Evolutionary conservation across 2,797 vertebrate genomes (phyloP).

Genomic region (Enteromius paludinosus): DNA sequence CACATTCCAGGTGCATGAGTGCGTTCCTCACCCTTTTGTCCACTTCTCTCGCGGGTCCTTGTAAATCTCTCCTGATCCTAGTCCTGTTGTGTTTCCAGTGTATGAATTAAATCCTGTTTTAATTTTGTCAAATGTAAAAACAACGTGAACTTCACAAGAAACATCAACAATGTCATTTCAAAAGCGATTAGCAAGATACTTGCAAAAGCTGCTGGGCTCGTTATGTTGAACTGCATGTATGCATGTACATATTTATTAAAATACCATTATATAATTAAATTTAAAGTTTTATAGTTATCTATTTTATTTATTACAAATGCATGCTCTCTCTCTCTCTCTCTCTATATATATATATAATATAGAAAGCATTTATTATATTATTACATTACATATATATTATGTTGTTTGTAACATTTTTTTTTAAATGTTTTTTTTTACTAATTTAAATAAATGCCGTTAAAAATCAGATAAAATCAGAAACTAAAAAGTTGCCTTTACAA

Average conservation of each 20-base stretch:
- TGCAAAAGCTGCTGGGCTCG: constrained; percentile 60
- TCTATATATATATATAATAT: no score
- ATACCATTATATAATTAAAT: not conserved
- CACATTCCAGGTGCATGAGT: not conserved
- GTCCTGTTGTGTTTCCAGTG: constrained; percentile 87
- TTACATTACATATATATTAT: no score
- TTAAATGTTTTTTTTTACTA: no score
- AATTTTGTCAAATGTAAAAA: constrained; percentile 57
- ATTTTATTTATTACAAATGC: not conserved
- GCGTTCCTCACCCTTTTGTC: constrained; percentile 85
- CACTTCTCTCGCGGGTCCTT: constrained; percentile 89
- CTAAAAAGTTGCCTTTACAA: no score
- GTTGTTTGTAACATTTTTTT: no score
- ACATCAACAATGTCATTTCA: not conserved
- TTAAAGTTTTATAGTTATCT: not conserved
- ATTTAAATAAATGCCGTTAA: no score
- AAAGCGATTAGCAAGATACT: constrained; percentile 28
- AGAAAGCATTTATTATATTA: no score
- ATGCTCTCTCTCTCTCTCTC: no score
- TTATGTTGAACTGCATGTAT: not conserved
- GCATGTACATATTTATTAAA: not conserved
- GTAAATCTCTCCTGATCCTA: constrained; percentile 85
- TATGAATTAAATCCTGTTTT: constrained; percentile 89
- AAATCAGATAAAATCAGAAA: no score
- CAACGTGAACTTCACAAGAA: constrained; percentile 57